Base-by-base conservation (phyloP, 2,888 invertebrate genomes). In the Eupithecia inturbata region DNA sequence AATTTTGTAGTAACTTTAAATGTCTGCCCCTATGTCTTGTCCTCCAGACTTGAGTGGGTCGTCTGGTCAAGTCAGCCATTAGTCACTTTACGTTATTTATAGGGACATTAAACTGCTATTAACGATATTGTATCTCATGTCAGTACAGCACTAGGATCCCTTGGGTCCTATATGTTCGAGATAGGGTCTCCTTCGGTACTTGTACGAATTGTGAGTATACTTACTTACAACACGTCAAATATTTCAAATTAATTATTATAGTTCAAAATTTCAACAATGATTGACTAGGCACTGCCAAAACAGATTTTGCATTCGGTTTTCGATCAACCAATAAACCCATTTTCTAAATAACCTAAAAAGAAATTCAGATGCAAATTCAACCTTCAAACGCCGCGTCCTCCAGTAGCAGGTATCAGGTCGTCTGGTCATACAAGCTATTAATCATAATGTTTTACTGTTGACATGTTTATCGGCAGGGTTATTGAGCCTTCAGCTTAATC, bases 1-100 rank as follows among this genome's bases (percentile, higher is more conserved):
- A 64, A 36, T 41, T 39, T 9, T 1, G 19, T 63, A 22, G 66
- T 66, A 26, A 66, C 39, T 66, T 66, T 39, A 26, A 41, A 60
- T 41, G 60, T 68, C 53, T 68, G 53, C 33, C 12, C 33, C 26
- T 68, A 68, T 68, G 36, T 22, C 57, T 57, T 36, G 68, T 69
- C 73, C 76, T 73, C 70, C 33, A 75, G 75, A 75, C 73, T 16
- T 39, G 28, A 69, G n/a, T 36, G 70, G 67, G 70, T 73, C 75
- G 71, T 78, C 73, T 72, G 72, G 75, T 72, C 76, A 76, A 72
- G 57, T 53, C 9, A 7, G 60, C 68, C 45, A 72, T 75, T 73
- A 75, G 62, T 75, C 72, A 78, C 68, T 68, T 70, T 75, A 71
- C 67, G 60, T 70, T 73, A 70, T 78, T 68, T 72, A 66, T 33